Conservation (phyloP, 2,888 invertebrate species). For the Brachyopa scutellaris region DNA sequence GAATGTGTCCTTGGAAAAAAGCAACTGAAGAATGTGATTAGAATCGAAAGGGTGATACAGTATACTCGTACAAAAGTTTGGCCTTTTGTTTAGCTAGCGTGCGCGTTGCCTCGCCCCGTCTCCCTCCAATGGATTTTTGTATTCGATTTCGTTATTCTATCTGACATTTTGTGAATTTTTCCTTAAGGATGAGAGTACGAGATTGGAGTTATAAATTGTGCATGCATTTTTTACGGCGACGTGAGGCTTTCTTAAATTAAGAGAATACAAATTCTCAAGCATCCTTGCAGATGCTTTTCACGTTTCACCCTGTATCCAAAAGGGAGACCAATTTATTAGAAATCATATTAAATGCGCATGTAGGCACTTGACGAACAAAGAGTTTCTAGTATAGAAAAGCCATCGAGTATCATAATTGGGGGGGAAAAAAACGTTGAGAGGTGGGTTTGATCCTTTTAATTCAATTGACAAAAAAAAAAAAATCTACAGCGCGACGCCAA, state of each 20-base stretch:
- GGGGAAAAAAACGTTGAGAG: neutral
- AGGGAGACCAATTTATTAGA: no score
- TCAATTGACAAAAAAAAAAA: conserved; percentile 19
- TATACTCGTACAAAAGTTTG: neutral
- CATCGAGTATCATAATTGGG: no score
- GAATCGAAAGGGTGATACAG: conserved; percentile 36
- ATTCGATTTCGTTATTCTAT: conserved; percentile 5
- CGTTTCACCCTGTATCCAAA: no score
- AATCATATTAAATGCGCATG: no score
- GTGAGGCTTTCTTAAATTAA: no score
- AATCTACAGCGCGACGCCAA: neutral
- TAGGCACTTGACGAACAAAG: no score
- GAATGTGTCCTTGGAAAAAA: conserved; percentile 40
- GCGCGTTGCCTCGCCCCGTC: no score
- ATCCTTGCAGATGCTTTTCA: no score
- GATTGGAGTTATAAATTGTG: neutral
- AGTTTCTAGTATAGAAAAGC: no score
- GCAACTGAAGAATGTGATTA: conserved; percentile 49
- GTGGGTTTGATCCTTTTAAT: conserved; percentile 23
- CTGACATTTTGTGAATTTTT: conserved; percentile 37
- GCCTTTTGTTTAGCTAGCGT: conserved; percentile 44
- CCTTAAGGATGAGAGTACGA: no score
- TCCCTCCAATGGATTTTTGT: neutral
- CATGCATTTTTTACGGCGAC: no score
- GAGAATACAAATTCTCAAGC: no score